Evolutionary conservation across 2,113 vertebrate species (phyloP).

Genomic region (Phalacrocorax pelagicus): DNA sequence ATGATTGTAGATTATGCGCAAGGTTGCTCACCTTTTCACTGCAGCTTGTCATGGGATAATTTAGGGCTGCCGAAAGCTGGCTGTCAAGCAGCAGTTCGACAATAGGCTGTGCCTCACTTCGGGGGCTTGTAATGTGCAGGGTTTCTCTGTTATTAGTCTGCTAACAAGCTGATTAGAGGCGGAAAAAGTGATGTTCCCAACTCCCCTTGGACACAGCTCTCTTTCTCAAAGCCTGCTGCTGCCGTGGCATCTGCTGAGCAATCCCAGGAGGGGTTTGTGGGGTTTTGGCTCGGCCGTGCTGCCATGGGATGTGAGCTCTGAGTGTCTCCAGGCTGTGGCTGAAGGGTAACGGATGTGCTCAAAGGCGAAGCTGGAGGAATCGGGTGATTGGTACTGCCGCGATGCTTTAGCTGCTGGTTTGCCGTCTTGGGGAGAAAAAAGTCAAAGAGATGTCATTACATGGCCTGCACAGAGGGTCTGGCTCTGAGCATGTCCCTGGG

Average conservation of each 20-base stretch:
- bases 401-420: neutral
- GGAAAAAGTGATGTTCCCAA: conserved; percentile 43
- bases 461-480: neutral
- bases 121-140: conserved; percentile 44
- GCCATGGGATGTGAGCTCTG: neutral
- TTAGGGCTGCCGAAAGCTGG: conserved; percentile 71
- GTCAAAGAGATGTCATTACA: accelerated
- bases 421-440: neutral
- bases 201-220: conserved; percentile 17
- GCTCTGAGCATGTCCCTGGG: neutral
- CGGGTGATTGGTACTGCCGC: accelerated
- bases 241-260: neutral
- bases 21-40: conserved; percentile 74
- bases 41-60: conserved; percentile 75
- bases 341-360: neutral
- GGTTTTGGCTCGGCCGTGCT: neutral
- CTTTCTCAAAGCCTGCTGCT: neutral
- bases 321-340: neutral
- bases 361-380: too few relatives aligned
- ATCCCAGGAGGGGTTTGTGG: neutral
- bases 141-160: conserved; percentile 65
- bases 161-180: conserved; percentile 73
- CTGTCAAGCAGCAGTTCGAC: conserved; percentile 68
- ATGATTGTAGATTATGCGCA: conserved; percentile 76
- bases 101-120: conserved; percentile 61